phyloP scores from a whole-genome alignment of 2,888 invertebrate species.

The Latrodectus elegans region DNA sequence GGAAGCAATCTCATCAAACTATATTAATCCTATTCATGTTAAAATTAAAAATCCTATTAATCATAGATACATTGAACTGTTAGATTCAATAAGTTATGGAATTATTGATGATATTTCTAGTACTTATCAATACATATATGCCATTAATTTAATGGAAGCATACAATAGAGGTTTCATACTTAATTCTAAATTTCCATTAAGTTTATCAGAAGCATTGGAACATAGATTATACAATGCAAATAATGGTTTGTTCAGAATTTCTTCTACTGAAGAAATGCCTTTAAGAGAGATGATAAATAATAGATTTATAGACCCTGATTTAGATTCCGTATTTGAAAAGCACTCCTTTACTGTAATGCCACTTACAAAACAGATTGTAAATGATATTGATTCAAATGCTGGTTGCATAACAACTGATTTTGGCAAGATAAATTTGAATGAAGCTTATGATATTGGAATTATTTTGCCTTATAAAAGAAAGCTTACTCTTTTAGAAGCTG shows the following conservation, averaged over 20 bases:
- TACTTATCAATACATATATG: conserved; percentile 55
- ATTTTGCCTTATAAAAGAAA: conserved; percentile 88
- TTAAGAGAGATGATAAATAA: conserved; percentile 73
- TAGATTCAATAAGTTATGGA: conserved; percentile 79
- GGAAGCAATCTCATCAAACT: conserved; percentile 82
- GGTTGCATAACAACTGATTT: neutral
- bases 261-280: conserved; percentile 80
- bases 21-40: conserved; percentile 16
- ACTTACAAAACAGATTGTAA: conserved; percentile 84
- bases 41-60: conserved; percentile 78
- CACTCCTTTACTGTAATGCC: conserved; percentile 86
- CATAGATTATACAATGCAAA: conserved; percentile 86
- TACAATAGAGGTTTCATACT: conserved; percentile 68
- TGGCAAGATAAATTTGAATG: conserved; percentile 84
- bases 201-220: conserved; percentile 87
- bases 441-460: conserved; percentile 88
- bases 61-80: conserved; percentile 82
- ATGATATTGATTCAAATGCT: conserved; percentile 73
- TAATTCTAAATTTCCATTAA: conserved; percentile 82
- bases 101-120: conserved; percentile 73
- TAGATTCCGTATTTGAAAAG: conserved; percentile 86
- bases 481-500: conserved; percentile 89
- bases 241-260: conserved; percentile 82
- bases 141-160: conserved; percentile 70
- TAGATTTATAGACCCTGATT: conserved; percentile 84